Conservation (phyloP, 1,140 invertebrate species). For the Cydia splendana region DNA sequence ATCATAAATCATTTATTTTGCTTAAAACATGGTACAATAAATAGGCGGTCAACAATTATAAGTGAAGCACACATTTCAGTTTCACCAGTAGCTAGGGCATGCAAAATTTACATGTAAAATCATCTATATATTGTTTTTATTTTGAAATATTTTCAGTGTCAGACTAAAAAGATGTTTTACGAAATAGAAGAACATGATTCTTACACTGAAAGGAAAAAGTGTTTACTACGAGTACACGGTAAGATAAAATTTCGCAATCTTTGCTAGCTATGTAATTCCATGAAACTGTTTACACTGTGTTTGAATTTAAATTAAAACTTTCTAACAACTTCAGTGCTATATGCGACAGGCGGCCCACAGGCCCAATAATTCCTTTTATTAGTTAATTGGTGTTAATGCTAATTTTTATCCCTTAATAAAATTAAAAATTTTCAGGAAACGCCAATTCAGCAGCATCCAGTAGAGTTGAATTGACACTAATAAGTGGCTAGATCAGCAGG, state of each 20-base stretch:
- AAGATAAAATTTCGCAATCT: conserved; percentile 9
- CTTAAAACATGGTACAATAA: no score
- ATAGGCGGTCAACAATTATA: no score
- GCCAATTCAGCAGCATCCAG: conserved; percentile 11
- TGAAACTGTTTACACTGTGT: neutral
- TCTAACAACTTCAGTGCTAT: neutral
- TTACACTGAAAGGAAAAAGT: neutral
- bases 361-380: no score
- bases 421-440: neutral
- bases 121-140: neutral
- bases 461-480: conserved; percentile 16
- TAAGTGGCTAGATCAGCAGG: conserved; percentile 20
- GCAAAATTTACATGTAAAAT: no score
- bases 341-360: no score
- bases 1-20: no score
- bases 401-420: neutral
- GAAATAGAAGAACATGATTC: neutral
- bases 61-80: no score
- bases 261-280: neutral
- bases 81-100: no score
- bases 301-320: neutral
- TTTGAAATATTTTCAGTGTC: neutral
- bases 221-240: neutral
- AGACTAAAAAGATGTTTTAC: no score
- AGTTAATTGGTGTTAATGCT: no score